Evolutionary conservation across 2,888 invertebrate species (phyloP).

Genomic region (Tenodera sinensis): DNA sequence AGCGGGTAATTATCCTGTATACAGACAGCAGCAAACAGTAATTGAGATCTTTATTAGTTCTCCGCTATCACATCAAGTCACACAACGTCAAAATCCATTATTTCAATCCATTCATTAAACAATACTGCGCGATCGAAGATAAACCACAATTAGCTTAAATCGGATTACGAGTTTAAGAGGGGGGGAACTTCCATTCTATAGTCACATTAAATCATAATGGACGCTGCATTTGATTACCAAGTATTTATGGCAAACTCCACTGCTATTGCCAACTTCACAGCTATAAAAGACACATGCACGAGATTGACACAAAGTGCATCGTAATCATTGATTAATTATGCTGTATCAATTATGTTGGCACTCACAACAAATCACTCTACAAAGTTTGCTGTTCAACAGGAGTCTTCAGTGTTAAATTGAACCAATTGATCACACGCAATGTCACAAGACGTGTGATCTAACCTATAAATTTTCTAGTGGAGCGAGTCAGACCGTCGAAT

Average conservation of each 20-base stretch:
- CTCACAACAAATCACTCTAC: no score
- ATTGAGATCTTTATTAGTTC: background rate
- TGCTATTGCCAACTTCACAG: background rate
- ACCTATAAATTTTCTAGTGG: no score
- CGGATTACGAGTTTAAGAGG: background rate
- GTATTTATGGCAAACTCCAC: background rate
- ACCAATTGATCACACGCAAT: no score
- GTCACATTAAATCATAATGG: background rate
- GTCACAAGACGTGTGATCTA: no score
- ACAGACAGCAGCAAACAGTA: background rate
- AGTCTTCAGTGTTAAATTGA: no score
- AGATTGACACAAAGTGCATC: no score
- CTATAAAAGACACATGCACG: no score
- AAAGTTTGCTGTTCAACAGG: no score
- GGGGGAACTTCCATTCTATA: no score
- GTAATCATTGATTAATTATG: no score
- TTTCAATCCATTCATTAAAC: background rate
- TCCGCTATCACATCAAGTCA: background rate
- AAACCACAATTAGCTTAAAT: background rate
- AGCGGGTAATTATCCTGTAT: background rate
- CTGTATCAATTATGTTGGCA: no score
- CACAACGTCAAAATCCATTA: background rate
- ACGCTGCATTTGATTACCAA: background rate
- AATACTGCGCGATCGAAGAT: background rate
- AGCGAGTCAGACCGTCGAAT: no score